Conservation (phyloP, 2,888 invertebrate genomes). For the Hirtodrosophila trivittata region DNA sequence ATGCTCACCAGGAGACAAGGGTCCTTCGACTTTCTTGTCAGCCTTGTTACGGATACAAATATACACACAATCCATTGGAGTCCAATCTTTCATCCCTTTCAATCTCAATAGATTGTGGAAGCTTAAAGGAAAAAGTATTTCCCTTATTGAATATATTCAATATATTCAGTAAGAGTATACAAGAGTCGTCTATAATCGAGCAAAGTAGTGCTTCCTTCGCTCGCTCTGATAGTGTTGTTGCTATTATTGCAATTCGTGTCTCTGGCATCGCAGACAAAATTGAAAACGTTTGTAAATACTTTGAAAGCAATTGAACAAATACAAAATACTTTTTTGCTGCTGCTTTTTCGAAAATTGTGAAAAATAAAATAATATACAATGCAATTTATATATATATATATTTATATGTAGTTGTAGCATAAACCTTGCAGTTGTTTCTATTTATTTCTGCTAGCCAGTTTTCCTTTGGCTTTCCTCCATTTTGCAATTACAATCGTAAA, state of each 20-base stretch:
- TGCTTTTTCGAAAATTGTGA: slow-evolving; percentile 58
- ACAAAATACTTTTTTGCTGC: slow-evolving; percentile 63
- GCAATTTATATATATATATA: slow-evolving; percentile 11
- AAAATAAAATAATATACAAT: slow-evolving; percentile 58
- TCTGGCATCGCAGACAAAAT: slow-evolving; percentile 57
- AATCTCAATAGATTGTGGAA: no score
- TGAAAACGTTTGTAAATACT: slow-evolving; percentile 77
- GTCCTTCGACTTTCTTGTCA: no score
- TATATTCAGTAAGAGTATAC: no score
- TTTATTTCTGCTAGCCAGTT: slow-evolving; percentile 22
- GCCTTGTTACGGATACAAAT: no score
- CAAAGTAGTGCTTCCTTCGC: background rate
- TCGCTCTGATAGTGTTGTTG: slow-evolving; percentile 6
- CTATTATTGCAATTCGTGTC: slow-evolving; percentile 58
- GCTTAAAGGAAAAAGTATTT: no score
- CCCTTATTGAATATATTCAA: no score
- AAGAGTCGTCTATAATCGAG: no score
- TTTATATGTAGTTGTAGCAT: slow-evolving; percentile 34
- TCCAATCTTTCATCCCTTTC: no score
- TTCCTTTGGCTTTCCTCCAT: slow-evolving; percentile 49
- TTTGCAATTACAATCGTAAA: slow-evolving; percentile 40
- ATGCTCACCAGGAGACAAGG: slow-evolving; percentile 4
- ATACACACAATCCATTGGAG: no score
- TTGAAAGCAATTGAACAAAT: slow-evolving; percentile 78
- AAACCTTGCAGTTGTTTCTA: slow-evolving; percentile 20